Conservation (phyloP, 2,888 invertebrate species). For the Nomada fucata region DNA sequence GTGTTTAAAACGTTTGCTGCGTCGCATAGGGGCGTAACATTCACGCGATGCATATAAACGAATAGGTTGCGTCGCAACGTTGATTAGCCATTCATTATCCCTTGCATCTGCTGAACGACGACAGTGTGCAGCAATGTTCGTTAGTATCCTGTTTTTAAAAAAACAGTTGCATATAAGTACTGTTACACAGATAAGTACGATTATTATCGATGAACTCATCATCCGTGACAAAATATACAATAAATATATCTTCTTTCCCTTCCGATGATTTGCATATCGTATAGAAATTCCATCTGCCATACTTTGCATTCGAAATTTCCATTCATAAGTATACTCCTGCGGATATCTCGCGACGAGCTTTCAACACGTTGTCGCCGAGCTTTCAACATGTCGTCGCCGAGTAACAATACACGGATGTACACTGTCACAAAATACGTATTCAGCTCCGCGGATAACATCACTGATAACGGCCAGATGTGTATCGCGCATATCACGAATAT, state of each 20-base stretch:
- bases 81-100: conserved; percentile 1
- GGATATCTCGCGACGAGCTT: background rate
- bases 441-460: background rate
- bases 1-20: conserved; percentile 1
- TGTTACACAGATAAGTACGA: background rate
- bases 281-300: background rate
- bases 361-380: background rate
- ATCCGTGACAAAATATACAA: background rate
- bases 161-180: background rate
- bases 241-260: conserved; percentile 2
- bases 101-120: background rate
- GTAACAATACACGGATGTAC: background rate
- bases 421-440: background rate
- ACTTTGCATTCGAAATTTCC: background rate
- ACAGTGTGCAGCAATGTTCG: background rate
- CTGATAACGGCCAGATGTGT: background rate
- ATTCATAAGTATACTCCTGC: background rate
- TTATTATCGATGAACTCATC: background rate
- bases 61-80: background rate
- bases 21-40: background rate
- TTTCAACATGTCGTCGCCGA: background rate
- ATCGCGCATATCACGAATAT: conserved; percentile 5
- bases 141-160: background rate
- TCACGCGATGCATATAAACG: background rate
- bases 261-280: background rate